These are phyloP conservation scores for Sisor rabdophorus DNA, from an alignment of 2,113 vertebrate species.

Conservation along the genomic window DNA sequence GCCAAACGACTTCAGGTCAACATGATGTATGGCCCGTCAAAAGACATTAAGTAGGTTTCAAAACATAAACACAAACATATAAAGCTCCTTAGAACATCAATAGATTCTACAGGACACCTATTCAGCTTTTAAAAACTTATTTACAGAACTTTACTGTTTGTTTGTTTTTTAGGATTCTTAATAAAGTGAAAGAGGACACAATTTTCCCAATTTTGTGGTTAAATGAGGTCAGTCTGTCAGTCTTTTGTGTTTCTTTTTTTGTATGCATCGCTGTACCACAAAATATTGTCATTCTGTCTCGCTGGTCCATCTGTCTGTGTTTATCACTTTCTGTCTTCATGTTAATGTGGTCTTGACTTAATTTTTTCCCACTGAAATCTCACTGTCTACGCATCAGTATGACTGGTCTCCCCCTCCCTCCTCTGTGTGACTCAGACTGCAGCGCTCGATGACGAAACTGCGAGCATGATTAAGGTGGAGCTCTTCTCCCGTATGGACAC, in stretches of 20 bases:
- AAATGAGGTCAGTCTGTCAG: conserved; percentile 80
- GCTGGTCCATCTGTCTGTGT: background rate
- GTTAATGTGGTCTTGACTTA: too few relatives aligned
- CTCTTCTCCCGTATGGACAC: conserved; percentile 67
- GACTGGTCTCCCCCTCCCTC: background rate
- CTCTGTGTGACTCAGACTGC: conserved; percentile 71
- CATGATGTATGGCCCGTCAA: conserved; percentile 75
- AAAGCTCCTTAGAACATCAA: too few relatives aligned
- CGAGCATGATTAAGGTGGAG: conserved; percentile 73
- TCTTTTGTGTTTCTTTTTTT: background rate
- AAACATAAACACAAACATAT: background rate
- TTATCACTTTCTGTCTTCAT: background rate
- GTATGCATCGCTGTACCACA: too few relatives aligned
- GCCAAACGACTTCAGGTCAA: conserved; percentile 91
- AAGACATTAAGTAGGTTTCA: conserved; percentile 73
- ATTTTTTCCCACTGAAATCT: too few relatives aligned
- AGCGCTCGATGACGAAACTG: conserved; percentile 76
- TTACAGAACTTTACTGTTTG: conserved; percentile 20
- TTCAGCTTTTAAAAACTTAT: too few relatives aligned
- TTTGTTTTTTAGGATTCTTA: conserved; percentile 72
- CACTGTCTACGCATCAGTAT: background rate
- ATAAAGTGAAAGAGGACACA: conserved; percentile 69
- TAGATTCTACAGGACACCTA: background rate
- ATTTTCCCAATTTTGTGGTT: conserved; percentile 87
- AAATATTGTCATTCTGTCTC: too few relatives aligned